phyloP scores from a whole-genome alignment of 1,140 invertebrate genomes.

The Limonius californicus region DNA sequence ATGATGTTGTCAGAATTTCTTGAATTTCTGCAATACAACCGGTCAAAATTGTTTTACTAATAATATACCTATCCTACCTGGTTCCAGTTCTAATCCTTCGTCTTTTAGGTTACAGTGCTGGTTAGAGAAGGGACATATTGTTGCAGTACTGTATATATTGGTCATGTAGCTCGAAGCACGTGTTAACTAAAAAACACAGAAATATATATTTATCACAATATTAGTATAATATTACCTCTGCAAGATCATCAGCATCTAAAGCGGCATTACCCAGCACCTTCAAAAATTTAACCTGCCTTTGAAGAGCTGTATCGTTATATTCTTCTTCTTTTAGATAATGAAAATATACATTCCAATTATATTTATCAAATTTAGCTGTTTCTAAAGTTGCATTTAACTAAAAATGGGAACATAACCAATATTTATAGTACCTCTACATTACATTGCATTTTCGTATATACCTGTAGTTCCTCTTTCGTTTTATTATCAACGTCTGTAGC shows the following conservation, averaged over 20 bases:
- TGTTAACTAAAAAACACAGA: constrained; percentile 24
- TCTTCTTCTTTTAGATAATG: constrained; percentile 25
- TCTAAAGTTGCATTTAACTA: constrained; percentile 26
- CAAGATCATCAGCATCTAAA: constrained; percentile 25
- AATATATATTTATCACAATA: too few relatives aligned
- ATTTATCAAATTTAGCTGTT: constrained; percentile 30
- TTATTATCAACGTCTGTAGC: constrained; percentile 31
- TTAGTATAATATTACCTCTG: constrained; percentile 19
- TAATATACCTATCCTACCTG: too few relatives aligned
- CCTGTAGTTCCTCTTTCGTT: constrained; percentile 2
- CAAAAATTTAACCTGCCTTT: constrained; percentile 29
- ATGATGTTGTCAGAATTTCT: constrained; percentile 60
- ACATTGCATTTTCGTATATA: constrained; percentile 14
- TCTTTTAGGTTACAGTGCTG: constrained; percentile 33
- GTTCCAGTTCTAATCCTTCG: constrained; percentile 39
- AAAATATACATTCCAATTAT: constrained; percentile 34
- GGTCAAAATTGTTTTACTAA: too few relatives aligned
- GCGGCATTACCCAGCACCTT: constrained; percentile 33
- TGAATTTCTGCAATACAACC: constrained; percentile 55
- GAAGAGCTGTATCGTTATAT: constrained; percentile 27
- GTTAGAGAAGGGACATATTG: constrained; percentile 41
- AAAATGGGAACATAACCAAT: not conserved
- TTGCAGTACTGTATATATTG: constrained; percentile 46
- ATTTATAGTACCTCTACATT: not conserved
- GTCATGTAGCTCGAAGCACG: constrained; percentile 40